phyloP scores from a whole-genome alignment of 2,888 invertebrate genomes.

The Pterostichus niger region DNA sequence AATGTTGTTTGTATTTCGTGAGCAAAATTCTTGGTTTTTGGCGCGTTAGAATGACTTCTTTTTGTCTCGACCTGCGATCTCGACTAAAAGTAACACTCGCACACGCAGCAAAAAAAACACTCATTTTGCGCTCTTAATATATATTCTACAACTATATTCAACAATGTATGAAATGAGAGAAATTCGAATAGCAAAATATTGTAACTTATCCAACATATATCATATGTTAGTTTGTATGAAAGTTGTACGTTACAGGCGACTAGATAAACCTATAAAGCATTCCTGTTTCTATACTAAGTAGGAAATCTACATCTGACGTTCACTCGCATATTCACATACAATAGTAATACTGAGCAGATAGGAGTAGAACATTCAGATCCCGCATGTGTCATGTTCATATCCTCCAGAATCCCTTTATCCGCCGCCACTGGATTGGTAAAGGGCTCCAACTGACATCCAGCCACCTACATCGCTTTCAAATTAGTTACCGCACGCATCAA shows the following conservation, averaged over 20 bases:
- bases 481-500: slow-evolving; percentile 42
- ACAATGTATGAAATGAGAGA: no score
- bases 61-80: no score
- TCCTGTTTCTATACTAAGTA: not conserved
- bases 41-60: no score
- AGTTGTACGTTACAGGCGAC: not conserved
- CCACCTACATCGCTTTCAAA: slow-evolving; percentile 46
- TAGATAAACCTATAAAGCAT: slow-evolving; percentile 30
- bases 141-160: no score
- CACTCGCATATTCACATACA: slow-evolving; percentile 30
- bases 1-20: no score
- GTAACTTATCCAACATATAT: no score
- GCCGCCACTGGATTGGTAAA: slow-evolving; percentile 26
- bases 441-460: not conserved
- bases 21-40: no score
- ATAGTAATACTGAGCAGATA: slow-evolving; percentile 3
- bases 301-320: not conserved
- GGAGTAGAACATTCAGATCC: slow-evolving; percentile 12
- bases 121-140: no score
- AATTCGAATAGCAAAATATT: not conserved
- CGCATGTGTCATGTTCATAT: slow-evolving; percentile 45
- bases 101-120: no score
- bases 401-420: slow-evolving; percentile 34
- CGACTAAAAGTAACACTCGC: no score
- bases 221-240: no score